Evolutionary conservation across 2,888 invertebrate genomes (phyloP), one percentile per base, ranked within the genome.

Genomic region (Gandaritis pyraliata): DNA sequence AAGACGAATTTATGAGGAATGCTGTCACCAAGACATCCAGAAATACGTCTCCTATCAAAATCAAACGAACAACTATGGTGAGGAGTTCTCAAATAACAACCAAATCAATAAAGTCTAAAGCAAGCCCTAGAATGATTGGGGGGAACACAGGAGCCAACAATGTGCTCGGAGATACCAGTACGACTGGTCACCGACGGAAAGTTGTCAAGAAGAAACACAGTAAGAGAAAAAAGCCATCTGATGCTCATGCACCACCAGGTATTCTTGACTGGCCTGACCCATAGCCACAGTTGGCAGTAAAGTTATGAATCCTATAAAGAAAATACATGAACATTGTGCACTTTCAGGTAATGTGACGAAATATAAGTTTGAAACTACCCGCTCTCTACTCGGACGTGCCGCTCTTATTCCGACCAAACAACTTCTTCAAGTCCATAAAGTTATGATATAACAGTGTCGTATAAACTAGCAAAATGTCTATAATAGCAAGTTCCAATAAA

Each of bases 171-270:
- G 54, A 64, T 36, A 36, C 57, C 6, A 55, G 8, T 10, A 36
- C 51, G 5, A 18, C 59, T 10, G 16, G n/a, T 12, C 46, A 16
- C 2, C 51, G 69, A 15, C 73, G 69, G 16, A 79, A 72, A 71
- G 46, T 70, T n/a, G 47, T 72, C 5, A 77, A 69, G 61, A 80
- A 75, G 64, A 79, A 69, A 71, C 60, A 48, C 12, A 72, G 47
- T 38, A 78, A 75, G 62, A 73, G 56, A 46, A 76, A 74, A 61
- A 78, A 74, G 41, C 12, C 50, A 30, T 50, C 58, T 0, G 49
- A 68, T 5, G 50, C 56, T 30, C 53, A 58, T 54, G 45, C 45
- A 10, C 43, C 68, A 51, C 52, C 73, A 70, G 74, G 75, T 71
- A 71, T 39, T 65, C 53, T 68, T 53, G 61, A 65, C 52, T 60